A percentile compares a stretch with the other conserved stretches of the same genome.
These are phyloP conservation scores for Eurosta solidaginis DNA, from an alignment of 1,140 invertebrate genomes.

Conservation along the genomic window DNA sequence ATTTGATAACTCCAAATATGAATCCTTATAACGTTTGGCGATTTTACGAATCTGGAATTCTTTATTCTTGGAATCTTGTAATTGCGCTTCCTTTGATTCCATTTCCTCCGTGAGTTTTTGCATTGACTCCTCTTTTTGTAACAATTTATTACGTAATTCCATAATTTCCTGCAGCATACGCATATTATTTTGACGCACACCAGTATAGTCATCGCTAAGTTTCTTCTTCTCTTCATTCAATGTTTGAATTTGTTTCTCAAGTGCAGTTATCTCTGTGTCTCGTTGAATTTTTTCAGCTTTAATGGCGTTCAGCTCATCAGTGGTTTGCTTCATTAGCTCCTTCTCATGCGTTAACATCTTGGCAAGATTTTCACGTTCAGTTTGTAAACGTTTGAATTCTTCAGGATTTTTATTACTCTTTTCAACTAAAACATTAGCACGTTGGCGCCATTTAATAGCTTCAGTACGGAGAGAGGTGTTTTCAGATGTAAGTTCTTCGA, in stretches of 20 bases:
- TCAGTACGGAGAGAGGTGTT: conserved; percentile 73
- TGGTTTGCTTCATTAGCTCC: conserved; percentile 69
- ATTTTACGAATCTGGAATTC: conserved; percentile 85
- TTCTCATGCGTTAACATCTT: conserved; percentile 77
- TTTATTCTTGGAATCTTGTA: conserved; percentile 76
- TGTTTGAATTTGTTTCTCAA: conserved; percentile 64
- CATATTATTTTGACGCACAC: conserved; percentile 58
- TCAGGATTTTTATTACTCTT: conserved; percentile 89
- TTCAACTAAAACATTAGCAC: conserved; percentile 86
- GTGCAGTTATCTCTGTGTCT: conserved; percentile 71
- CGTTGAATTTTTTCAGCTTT: conserved; percentile 74
- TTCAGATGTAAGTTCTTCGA: conserved; percentile 70
- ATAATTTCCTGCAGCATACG: conserved; percentile 63
- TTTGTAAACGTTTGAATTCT: conserved; percentile 86
- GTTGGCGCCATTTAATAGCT: conserved; percentile 75
- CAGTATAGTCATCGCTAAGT: conserved; percentile 61
- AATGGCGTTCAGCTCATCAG: conserved; percentile 67
- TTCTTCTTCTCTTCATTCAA: conserved; percentile 62
- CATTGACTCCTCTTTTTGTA: conserved; percentile 68
- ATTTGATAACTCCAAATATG: conserved; percentile 74
- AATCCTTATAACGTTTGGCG: conserved; percentile 89
- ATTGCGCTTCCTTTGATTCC: conserved; percentile 69
- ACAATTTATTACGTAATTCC: conserved; percentile 63
- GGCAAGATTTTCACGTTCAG: conserved; percentile 76
- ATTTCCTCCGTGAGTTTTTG: conserved; percentile 71